Base-by-base conservation (phyloP, 2,888 invertebrate genomes). In the Sericinus montela region DNA sequence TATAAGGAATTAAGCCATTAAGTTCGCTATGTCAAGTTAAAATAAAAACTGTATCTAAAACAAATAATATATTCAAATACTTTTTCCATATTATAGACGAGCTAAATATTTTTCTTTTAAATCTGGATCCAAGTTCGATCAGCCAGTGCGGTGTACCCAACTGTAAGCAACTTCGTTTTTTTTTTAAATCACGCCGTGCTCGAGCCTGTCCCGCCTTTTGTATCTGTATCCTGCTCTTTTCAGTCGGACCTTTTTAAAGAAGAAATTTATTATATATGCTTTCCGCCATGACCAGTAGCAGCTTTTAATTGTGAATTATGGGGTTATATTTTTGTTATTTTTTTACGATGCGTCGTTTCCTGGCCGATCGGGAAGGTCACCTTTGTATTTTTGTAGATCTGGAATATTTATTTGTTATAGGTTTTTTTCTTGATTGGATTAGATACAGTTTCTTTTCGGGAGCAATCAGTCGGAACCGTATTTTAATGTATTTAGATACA, bases 231-330 rank as follows among this genome's bases (percentile, higher is more conserved):
- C 86, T 86, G 87, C 75, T 76, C 85, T 82, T 86, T 86, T 85
- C 84, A 85, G 75, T 71, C 79, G 71, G 67, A 72, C 74, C 87
- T 88, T 88, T 87, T 86, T 85, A 87, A 74, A 73, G 75, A 75
- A 82, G 79, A 86, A 80, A 87, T 88, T 88, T 87, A 87, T 87
- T 80, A 85, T 85, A 75, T 86, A 80, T 77, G 77, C 80, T 79
- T 80, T 85, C 73, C 80, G 78, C 72, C 85, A 83, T 88, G 83
- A 83, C 87, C 87, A 81, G 87, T 88, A 88, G 87, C 88, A 67
- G 80, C 62, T 76, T 84, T 81, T 87, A 86, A 88, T 88, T 88
- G 87, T 88, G 86, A 88, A 81, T 79, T 87, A 88, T 87, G 87
- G 74, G 75, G 73, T 78, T 72, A 70, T 60, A 57, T 64, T 70